These are phyloP conservation scores for Poecile montanus DNA, from an alignment of 2,797 vertebrate genomes.

Conservation along the genomic window DNA sequence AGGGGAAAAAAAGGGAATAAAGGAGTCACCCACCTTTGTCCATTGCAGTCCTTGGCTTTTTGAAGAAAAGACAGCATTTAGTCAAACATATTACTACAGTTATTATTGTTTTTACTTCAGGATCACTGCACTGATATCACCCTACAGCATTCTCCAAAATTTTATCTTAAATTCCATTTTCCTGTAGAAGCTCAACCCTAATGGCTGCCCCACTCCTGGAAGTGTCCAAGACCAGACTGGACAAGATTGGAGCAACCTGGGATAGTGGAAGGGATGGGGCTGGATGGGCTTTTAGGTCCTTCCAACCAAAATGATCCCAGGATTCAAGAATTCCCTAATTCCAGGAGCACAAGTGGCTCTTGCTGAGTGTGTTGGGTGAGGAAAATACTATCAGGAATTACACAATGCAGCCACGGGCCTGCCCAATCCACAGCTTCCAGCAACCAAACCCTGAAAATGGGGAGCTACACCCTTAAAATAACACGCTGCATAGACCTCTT, in stretches of 20 bases:
- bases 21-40: background rate
- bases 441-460: background rate
- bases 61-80: fast-evolving
- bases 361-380: background rate
- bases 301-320: background rate
- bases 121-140: background rate
- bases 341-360: background rate
- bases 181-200: background rate
- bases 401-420: background rate
- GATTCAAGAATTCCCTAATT: background rate
- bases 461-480: background rate
- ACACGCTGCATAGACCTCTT: fast-evolving
- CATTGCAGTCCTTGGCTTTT: background rate
- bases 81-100: fast-evolving
- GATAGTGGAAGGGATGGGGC: background rate
- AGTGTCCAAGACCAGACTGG: fast-evolving
- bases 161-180: background rate
- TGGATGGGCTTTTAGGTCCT: background rate
- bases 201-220: background rate
- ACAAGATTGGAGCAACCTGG: background rate
- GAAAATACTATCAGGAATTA: background rate
- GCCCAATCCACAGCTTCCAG: background rate
- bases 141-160: background rate
- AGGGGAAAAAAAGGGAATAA: background rate
- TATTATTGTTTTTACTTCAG: fast-evolving